Evolutionary conservation across 1,140 invertebrate genomes (phyloP).

Genomic region (Penaeus vannamei): DNA sequence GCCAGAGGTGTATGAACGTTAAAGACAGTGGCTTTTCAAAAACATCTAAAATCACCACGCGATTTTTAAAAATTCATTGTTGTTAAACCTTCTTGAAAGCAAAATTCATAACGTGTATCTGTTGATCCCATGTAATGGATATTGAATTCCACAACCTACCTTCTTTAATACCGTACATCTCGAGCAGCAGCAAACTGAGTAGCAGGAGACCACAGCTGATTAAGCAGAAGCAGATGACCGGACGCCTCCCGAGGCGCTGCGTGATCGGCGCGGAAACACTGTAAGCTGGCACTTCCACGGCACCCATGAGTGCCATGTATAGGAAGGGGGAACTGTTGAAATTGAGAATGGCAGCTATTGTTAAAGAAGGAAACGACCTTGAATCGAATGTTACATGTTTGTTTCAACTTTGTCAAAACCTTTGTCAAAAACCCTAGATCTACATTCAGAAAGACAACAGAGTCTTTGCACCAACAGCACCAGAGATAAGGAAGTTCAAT

Average conservation of each 20-base stretch:
- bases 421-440: too few species aligned
- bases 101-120: too few species aligned
- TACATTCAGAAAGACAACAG: too few species aligned
- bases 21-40: neutral
- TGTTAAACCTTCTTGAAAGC: too few species aligned
- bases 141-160: too few species aligned
- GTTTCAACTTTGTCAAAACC: too few species aligned
- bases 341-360: neutral
- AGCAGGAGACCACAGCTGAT: slow-evolving; percentile 12
- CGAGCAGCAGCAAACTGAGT: neutral
- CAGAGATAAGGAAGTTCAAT: too few species aligned
- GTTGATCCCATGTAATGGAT: too few species aligned
- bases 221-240: slow-evolving; percentile 6
- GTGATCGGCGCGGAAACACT: slow-evolving; percentile 47
- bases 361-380: neutral
- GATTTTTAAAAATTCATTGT: neutral
- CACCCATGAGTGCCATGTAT: slow-evolving; percentile 46
- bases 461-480: too few species aligned
- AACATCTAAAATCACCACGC: neutral
- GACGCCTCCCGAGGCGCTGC: neutral
- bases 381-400: neutral
- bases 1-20: too few species aligned
- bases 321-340: slow-evolving; percentile 37
- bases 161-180: too few species aligned
- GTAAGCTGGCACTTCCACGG: slow-evolving; percentile 48